Evolutionary conservation across 2,888 invertebrate species (phyloP), one percentile per base, ranked within the genome.

Genomic region (Phaonia tiefii): DNA sequence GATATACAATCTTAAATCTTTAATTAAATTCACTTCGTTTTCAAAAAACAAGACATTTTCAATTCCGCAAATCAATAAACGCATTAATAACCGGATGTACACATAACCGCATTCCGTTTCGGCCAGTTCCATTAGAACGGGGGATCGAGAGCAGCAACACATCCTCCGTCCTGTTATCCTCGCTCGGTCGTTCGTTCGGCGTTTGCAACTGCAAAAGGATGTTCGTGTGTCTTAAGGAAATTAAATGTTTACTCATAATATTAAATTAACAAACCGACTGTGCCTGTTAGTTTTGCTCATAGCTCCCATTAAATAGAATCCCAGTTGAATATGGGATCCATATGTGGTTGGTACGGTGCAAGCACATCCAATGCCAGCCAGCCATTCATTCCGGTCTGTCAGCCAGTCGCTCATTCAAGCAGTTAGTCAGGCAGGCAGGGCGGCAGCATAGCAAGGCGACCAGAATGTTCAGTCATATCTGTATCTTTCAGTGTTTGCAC

Each of bases 231-330:
- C 69, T 54, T 69, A 75, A 65, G 72, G 75, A 77, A 56, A 72
- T 72, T 69, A 54, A 78, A 75, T 75, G 72, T 78, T 78, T 78
- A 78, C 67, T 72, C 78, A 75, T 65, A 71, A 67, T 78, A 78
- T 81, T 78, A 75, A 75, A 72, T 78, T 81, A 78, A 65, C 72
- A 81, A 81, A 78, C 72, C 81, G 71, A 72, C 63, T 44, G 39
- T 56, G 42, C 56, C 37, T 70, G 70, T 54, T 54, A 63, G 56
- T 70, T 70, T 56, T 60, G 26, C 74, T 63, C 67, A 25, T 54
- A 10, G 67, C 67, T 69, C 31, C 72, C 75, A 78, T 78, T 78
- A 78, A 75, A 54, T 63, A 15, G 11, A 72, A 65, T 72, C 78
- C 78, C 78, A 67, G 56, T 72, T 72, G 75, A 75, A 69, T 78